Conservation (phyloP, 2,797 vertebrate genomes). For the Megaceryle alcyon region DNA sequence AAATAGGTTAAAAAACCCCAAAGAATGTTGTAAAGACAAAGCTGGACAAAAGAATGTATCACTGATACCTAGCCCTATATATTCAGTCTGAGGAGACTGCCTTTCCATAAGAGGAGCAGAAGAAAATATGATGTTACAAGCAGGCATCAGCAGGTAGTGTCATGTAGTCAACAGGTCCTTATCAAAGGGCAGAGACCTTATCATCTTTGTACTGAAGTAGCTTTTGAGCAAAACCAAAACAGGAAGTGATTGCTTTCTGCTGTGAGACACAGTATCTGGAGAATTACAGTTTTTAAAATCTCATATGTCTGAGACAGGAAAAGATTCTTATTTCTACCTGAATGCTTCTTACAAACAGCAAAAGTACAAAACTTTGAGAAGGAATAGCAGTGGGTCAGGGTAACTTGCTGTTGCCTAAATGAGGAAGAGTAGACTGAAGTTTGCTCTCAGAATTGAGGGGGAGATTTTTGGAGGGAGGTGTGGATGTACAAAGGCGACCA, state of each 20-base stretch:
- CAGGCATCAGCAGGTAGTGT: background rate
- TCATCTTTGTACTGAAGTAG: background rate
- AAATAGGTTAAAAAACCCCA: accelerated
- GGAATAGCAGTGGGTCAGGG: background rate
- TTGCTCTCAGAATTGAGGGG: background rate
- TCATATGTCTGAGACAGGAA: background rate
- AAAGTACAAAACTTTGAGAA: background rate
- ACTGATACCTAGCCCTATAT: background rate
- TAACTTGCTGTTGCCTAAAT: background rate
- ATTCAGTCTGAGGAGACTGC: background rate
- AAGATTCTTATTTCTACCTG: background rate
- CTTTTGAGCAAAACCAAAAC: background rate
- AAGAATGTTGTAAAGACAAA: background rate
- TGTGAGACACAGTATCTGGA: background rate
- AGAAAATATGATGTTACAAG: background rate
- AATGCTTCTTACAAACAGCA: background rate
- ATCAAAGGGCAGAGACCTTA: background rate
- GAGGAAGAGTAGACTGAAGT: background rate
- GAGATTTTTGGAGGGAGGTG: accelerated
- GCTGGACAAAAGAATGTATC: background rate
- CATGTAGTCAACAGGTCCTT: background rate
- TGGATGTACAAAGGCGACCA: background rate
- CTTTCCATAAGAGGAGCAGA: background rate
- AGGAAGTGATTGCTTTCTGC: background rate
- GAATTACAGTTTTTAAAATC: background rate